Evolutionary conservation across 1,140 invertebrate species (phyloP).

Genomic region (Gyrodactylus salaris): DNA sequence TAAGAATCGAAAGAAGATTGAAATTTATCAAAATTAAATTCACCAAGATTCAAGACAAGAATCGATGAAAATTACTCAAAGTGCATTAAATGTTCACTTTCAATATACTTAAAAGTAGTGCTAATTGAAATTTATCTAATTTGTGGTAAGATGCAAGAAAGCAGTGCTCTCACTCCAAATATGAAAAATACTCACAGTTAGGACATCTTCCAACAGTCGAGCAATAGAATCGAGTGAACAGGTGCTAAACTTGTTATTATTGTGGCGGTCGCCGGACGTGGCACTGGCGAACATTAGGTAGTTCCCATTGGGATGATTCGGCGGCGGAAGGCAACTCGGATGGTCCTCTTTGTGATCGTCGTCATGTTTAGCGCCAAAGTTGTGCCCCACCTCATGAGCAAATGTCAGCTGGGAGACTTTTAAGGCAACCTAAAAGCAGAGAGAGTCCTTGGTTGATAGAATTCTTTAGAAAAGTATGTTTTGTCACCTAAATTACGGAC

Average conservation of each 20-base stretch:
- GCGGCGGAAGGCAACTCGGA: not conserved
- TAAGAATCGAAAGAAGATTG: too few species aligned
- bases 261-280: conserved; percentile 17
- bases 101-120: too few species aligned
- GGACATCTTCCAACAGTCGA: conserved; percentile 26
- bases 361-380: conserved; percentile 46
- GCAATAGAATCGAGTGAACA: conserved; percentile 65
- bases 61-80: too few species aligned
- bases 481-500: too few species aligned
- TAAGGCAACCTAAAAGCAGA: not conserved
- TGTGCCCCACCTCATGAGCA: conserved; percentile 94
- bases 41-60: too few species aligned
- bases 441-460: too few species aligned
- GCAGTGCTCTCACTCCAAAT: conserved; percentile 8
- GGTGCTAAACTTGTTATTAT: conserved; percentile 18
- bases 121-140: too few species aligned
- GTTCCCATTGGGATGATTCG: conserved; percentile 57
- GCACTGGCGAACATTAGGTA: conserved; percentile 33
- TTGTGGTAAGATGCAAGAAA: too few species aligned
- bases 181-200: conserved; percentile 30
- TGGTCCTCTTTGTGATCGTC: conserved; percentile 8
- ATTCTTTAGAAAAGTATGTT: too few species aligned
- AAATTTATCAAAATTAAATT: too few species aligned
- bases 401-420: conserved; percentile 85
- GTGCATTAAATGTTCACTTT: too few species aligned